Evolutionary conservation across 2,113 vertebrate genomes (phyloP).

Genomic region (Oceanodroma tethys): DNA sequence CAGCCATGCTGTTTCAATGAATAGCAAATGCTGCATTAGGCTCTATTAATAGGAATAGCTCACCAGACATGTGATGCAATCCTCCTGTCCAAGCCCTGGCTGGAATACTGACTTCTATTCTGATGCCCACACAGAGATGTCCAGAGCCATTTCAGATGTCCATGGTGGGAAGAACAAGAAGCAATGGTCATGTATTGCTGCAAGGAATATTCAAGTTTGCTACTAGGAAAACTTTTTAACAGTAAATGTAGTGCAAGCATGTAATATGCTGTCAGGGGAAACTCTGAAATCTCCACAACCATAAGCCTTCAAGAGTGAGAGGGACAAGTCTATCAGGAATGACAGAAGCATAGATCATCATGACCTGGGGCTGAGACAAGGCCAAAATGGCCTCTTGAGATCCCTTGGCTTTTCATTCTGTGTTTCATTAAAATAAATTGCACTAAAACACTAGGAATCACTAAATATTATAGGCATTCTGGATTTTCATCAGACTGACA

Average conservation of each 20-base stretch:
- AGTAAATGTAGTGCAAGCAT: neutral
- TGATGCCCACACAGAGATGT: neutral
- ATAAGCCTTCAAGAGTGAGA: neutral
- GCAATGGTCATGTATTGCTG: neutral
- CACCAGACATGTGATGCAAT: neutral
- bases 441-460: neutral
- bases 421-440: neutral
- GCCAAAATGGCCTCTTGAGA: neutral
- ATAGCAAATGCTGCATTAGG: neutral
- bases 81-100: neutral
- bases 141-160: neutral
- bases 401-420: neutral
- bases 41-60: neutral
- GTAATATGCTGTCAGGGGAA: neutral
- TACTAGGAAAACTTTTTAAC: neutral
- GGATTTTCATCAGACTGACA: neutral
- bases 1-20: neutral
- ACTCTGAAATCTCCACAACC: neutral
- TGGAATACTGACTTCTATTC: conserved; percentile 13
- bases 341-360: neutral
- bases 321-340: neutral
- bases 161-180: neutral
- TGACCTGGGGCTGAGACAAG: neutral
- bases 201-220: neutral
- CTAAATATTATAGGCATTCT: neutral